Base-by-base conservation (phyloP, 2,797 vertebrate genomes). In the Protosalanx chinensis region DNA sequence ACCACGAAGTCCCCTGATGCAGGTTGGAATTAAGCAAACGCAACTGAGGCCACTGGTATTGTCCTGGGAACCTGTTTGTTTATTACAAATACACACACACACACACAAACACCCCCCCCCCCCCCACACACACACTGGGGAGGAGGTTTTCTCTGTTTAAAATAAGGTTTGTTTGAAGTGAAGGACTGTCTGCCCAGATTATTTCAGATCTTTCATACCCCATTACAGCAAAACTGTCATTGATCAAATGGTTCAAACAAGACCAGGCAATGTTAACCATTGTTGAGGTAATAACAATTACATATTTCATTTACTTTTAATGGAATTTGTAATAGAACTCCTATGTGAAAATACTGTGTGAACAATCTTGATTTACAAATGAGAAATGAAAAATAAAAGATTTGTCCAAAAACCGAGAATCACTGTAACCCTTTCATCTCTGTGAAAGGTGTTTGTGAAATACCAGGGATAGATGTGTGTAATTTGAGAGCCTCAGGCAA, bases 381-480 rank as follows among this genome's bases (percentile, higher is more conserved):
- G 35, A 4, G 62, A 59, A 35, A 29, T 66, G 75, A 76, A 72
- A 68, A 77, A 80, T 86, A 85, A 70, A 75, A 79, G 72, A 64
- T 56, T 37, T 57, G 62, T 76, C 73, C 74, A 79, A 81, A 84
- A 84, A 84, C 77, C 37, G 67, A 72, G 78, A 85, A 37, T 8
- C 13, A 13, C 41, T 80, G 79, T 78, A 84, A 83, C 83, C 84
- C 80, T 70, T 82, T 71, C 56, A 82, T 84, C 73, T 37, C 62
- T 49, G 71, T 74, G 35, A 86, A 82, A 82, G 72, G 23, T 51
- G 58, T 37, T 61, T 59, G 29, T 72, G 53, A 63, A 65, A 75
- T 79, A 86, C 80, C 72, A 74, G 74, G 76, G 80, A 86, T 64
- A 78, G 77, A 86, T 83, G 80, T 84, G 79, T 76, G 79, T 83